A percentile compares a stretch with the other conserved stretches of the same genome.
Conservation (phyloP, 1,140 invertebrate genomes). For the Aporrectodea caliginosa region DNA sequence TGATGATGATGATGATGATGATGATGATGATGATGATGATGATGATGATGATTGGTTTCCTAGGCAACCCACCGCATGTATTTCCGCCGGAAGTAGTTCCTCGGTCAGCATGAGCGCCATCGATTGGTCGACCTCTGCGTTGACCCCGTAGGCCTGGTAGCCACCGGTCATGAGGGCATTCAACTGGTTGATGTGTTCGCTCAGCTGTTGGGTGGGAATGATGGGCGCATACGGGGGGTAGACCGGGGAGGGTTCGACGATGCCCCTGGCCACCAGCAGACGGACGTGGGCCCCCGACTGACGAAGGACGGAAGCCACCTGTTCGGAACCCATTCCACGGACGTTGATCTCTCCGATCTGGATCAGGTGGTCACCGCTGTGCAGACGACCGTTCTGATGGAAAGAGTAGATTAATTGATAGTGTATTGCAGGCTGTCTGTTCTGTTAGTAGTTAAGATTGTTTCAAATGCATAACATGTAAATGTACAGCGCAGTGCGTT, state of each 20-base stretch:
- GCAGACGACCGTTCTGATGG: conserved; percentile 73
- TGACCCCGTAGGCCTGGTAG: neutral
- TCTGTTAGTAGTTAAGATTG: too few relatives aligned
- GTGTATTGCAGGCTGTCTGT: too few relatives aligned
- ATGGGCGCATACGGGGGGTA: conserved; percentile 45
- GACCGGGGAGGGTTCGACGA: conserved; percentile 42
- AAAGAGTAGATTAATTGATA: too few relatives aligned
- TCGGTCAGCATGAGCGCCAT: too few relatives aligned
- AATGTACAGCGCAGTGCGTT: too few relatives aligned
- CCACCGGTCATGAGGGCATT: neutral
- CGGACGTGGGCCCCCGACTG: conserved; percentile 80
- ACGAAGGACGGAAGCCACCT: conserved; percentile 83
- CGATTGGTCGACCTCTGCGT: too few relatives aligned
- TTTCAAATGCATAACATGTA: too few relatives aligned
- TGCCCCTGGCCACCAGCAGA: conserved; percentile 75
- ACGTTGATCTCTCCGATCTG: conserved; percentile 90
- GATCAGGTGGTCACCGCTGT: conserved; percentile 87
- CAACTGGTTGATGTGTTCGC: conserved; percentile 47
- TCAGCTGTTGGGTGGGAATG: conserved; percentile 50
- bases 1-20: too few relatives aligned
- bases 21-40: too few relatives aligned
- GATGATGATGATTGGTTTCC: too few relatives aligned
- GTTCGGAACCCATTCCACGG: conserved; percentile 82
- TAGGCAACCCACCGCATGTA: too few relatives aligned
- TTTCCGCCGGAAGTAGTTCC: too few relatives aligned